Base-by-base conservation (phyloP, 2,797 vertebrate genomes). In the Anolis apletophallus region DNA sequence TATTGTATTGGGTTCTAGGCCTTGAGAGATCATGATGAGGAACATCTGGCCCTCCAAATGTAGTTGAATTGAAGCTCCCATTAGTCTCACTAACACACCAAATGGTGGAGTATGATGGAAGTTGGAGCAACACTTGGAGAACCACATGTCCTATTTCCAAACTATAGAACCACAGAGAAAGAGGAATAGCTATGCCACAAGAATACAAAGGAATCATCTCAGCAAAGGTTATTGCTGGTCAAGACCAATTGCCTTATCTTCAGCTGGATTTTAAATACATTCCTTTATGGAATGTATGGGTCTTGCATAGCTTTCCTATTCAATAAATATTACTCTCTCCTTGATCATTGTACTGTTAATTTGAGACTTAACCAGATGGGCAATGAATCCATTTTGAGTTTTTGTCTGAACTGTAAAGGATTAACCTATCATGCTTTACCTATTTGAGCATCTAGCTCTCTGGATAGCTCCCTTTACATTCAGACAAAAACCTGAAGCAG, bases 181-280 rank as follows among this genome's bases (percentile, higher is more conserved):
- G 23, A 75, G 5, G 9, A 16, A 7, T 50, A n/a, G 52, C 59
- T 73, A 11, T 79, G 61, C 75, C 23, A 74, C 52, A 50, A 52
- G 7, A 64, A 86, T 54, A 81, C 78, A 74, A 81, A 86, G 52
- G 32, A 21, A 36, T 46, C 52, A 71, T 34, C n/a, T 34, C 36
- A 57, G 12, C 29, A 78, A 29, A 61, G 72, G 23, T 52, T 46
- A 73, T 64, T 83, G 82, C 54, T 36, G 21, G 36, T 29, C 46
- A 32, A 61, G 29, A 2, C 16, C 32, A 11, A 23, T 67, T 40
- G 5, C 2, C 5, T 52, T 83, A 46, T 40, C 52, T 34, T 83
- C n/a, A 59, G 14, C 61, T 9, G 67, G 69, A 85, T 8, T 64
- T 29, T 64, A 5, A 40, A 40, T n/a, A 11, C 46, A 79, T 71